These are phyloP conservation scores for Trinectes maculatus DNA, from an alignment of 2,113 vertebrate genomes.

Conservation along the genomic window DNA sequence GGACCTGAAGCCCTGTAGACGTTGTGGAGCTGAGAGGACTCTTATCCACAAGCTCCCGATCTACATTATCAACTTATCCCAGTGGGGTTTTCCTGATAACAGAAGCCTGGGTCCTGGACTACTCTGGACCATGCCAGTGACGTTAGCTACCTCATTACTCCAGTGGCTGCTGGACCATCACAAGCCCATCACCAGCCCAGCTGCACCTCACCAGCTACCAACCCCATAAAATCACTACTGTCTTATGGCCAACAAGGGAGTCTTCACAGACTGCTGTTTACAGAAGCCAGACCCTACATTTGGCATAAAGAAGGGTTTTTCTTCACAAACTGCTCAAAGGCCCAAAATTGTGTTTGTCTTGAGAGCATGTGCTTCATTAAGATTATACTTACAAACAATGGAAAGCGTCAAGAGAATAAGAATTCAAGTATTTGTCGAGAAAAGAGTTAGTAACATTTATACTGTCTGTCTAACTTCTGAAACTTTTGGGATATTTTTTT, in stretches of 20 bases:
- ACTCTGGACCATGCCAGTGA: slow-evolving; percentile 48
- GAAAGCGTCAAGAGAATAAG: background rate
- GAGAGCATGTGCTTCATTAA: slow-evolving; percentile 15
- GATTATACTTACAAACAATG: slow-evolving; percentile 20
- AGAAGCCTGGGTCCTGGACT: slow-evolving; percentile 48
- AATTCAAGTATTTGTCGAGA: slow-evolving; percentile 4
- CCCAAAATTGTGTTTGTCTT: background rate
- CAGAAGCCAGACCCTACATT: slow-evolving; percentile 36
- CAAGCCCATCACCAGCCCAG: slow-evolving; percentile 54
- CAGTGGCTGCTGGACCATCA: slow-evolving; percentile 72
- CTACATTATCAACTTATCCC: slow-evolving; percentile 68
- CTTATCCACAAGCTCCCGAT: slow-evolving; percentile 66
- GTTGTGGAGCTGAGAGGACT: slow-evolving; percentile 54
- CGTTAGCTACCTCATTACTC: slow-evolving; percentile 75
- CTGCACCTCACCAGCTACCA: slow-evolving; percentile 54
- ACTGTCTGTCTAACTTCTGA: background rate
- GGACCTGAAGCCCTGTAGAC: slow-evolving; percentile 51
- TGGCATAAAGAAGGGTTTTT: slow-evolving; percentile 9
- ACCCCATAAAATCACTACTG: slow-evolving; percentile 49
- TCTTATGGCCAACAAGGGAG: slow-evolving; percentile 42
- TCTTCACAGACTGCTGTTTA: slow-evolving; percentile 46
- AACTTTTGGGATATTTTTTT: background rate
- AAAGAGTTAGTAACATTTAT: background rate
- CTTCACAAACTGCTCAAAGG: background rate
- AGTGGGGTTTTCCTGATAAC: slow-evolving; percentile 76